A percentile compares a stretch with the other conserved stretches of the same genome.
Conservation (phyloP, 2,797 vertebrate genomes). For the Poeciliopsis gracilis region DNA sequence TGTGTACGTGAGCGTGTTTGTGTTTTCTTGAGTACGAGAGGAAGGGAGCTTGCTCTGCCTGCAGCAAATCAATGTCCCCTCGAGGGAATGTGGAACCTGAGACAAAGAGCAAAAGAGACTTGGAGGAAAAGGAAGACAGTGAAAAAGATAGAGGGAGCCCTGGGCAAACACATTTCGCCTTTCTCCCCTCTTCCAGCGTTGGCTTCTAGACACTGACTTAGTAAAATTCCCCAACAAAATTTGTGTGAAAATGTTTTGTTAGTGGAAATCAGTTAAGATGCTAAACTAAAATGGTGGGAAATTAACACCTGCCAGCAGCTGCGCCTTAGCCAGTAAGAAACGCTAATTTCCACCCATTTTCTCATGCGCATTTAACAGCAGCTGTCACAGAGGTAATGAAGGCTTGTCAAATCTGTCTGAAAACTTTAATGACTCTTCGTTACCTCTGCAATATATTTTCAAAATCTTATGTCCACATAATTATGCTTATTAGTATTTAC, state of each 20-base stretch:
- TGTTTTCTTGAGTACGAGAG: constrained; percentile 50
- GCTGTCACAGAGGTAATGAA: constrained; percentile 1
- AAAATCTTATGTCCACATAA: neutral
- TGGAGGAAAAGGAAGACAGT: constrained; percentile 38
- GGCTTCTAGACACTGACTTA: constrained; percentile 24
- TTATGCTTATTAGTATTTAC: neutral
- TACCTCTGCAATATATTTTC: neutral
- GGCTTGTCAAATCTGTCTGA: constrained; percentile 5
- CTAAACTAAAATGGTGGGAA: constrained; percentile 37
- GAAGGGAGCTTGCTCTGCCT: constrained; percentile 67
- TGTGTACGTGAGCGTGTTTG: neutral
- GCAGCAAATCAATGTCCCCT: constrained; percentile 75
- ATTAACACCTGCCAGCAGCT: constrained; percentile 47
- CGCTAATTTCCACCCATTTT: neutral
- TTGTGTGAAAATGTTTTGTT: constrained; percentile 34
- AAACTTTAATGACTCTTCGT: neutral
- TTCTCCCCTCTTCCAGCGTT: constrained; percentile 41
- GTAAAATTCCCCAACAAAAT: constrained; percentile 29
- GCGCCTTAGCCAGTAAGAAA: constrained; percentile 19
- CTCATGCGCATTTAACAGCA: constrained; percentile 8
- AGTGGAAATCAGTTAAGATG: constrained; percentile 30
- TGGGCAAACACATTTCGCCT: constrained; percentile 60
- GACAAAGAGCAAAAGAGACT: constrained; percentile 59
- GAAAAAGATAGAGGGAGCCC: constrained; percentile 51
- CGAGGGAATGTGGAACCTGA: constrained; percentile 66